Conservation (phyloP, 2,113 vertebrate species). For the Crotophaga sulcirostris region DNA sequence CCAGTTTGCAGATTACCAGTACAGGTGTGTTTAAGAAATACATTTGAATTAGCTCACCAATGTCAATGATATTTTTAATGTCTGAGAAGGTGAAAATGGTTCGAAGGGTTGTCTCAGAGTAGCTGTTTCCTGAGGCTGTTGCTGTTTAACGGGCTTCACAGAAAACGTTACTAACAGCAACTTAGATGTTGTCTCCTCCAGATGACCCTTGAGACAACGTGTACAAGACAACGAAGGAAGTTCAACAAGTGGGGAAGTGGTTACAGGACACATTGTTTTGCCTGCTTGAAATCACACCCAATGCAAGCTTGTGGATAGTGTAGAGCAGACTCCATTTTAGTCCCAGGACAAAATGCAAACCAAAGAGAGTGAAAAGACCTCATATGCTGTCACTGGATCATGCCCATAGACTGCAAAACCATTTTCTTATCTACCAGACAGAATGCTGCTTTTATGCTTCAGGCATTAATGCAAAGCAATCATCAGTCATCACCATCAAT, state of each 20-base stretch:
- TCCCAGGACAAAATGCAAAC: neutral
- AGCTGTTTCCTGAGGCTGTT: neutral
- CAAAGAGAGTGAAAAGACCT: neutral
- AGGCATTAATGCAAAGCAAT: conserved; percentile 5
- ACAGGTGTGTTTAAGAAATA: neutral
- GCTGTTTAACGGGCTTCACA: neutral
- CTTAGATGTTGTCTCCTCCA: neutral
- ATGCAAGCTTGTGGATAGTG: fast-evolving
- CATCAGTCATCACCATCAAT: conserved; percentile 37
- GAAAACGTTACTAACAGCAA: neutral
- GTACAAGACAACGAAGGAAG: neutral
- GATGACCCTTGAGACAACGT: fast-evolving
- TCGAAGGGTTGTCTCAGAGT: neutral
- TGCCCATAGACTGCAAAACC: neutral
- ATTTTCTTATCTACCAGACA: neutral
- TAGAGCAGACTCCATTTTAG: neutral
- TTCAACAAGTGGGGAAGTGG: neutral
- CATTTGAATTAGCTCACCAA: neutral
- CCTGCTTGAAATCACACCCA: neutral
- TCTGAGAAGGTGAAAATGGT: neutral
- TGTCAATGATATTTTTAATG: neutral
- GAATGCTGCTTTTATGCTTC: neutral
- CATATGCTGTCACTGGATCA: neutral
- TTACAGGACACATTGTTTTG: neutral
- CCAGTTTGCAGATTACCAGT: neutral